These are phyloP conservation scores for Phaonia tiefii DNA, from an alignment of 2,888 invertebrate species.

Conservation along the genomic window DNA sequence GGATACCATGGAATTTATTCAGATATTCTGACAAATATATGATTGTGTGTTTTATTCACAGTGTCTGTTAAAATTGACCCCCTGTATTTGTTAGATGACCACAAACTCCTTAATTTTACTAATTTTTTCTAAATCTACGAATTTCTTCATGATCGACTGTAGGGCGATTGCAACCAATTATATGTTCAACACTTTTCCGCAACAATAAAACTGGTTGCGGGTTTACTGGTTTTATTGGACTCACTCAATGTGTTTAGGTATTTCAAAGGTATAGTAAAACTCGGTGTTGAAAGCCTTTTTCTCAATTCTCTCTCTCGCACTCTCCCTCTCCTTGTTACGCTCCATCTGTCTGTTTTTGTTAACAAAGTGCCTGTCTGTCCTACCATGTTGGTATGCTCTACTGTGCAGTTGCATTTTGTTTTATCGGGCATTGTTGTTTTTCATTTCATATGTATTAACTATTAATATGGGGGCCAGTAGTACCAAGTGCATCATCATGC, in stretches of 20 bases:
- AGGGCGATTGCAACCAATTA: background rate
- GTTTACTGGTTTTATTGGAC: background rate
- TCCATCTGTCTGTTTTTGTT: constrained; percentile 5
- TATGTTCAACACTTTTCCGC: constrained; percentile 2
- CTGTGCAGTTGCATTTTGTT: background rate
- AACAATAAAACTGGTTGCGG: constrained; percentile 11
- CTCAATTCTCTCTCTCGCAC: too few species aligned
- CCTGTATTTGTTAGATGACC: too few species aligned
- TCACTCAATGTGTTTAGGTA: background rate
- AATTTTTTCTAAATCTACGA: too few species aligned
- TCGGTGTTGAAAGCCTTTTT: background rate
- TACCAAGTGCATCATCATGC: constrained; percentile 69
- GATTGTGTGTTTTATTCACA: too few species aligned
- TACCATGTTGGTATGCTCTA: background rate
- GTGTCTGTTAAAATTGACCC: too few species aligned
- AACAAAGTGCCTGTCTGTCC: background rate
- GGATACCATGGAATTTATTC: too few species aligned
- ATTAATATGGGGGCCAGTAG: constrained; percentile 66
- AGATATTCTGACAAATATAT: too few species aligned
- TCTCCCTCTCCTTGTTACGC: background rate
- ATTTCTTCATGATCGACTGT: background rate
- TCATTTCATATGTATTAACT: constrained; percentile 22
- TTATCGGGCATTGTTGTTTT: constrained; percentile 28
- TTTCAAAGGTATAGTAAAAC: constrained; percentile 3
- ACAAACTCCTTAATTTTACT: too few species aligned